Conservation (phyloP, 2,797 vertebrate species). For the Petrocephalus schoutedeni region DNA sequence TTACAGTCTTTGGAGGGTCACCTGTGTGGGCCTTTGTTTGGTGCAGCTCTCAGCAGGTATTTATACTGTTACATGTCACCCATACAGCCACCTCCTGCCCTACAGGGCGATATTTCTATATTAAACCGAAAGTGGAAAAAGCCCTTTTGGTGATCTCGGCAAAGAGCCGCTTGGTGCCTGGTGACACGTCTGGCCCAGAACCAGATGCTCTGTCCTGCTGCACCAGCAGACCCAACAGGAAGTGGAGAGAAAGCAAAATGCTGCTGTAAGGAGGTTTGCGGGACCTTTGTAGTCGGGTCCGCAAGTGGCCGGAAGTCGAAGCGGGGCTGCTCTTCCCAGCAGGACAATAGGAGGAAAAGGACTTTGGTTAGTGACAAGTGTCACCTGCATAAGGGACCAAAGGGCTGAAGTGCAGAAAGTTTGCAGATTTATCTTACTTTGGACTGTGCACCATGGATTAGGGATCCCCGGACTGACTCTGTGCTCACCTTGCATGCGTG, state of each 20-base stretch:
- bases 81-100: background rate
- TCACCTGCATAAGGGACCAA: background rate
- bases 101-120: background rate
- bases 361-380: slow-evolving; percentile 20
- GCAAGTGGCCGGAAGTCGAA: slow-evolving; percentile 5
- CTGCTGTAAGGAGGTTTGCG: background rate
- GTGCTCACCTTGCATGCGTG: background rate
- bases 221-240: slow-evolving; percentile 15
- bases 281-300: background rate
- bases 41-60: background rate
- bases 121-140: background rate
- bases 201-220: background rate
- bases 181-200: background rate
- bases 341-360: slow-evolving; percentile 35
- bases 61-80: background rate
- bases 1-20: too few relatives aligned
- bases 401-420: background rate
- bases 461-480: background rate
- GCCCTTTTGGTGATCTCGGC: background rate
- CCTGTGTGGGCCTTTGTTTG: background rate
- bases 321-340: background rate
- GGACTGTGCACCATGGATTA: background rate
- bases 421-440: background rate
- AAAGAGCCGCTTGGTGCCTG: background rate
- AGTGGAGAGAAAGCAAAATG: background rate